Percentiles rank a stretch among this genome's conserved stretches.
phyloP scores from a whole-genome alignment of 2,113 vertebrate species.

The Hymenochirus boettgeri region DNA sequence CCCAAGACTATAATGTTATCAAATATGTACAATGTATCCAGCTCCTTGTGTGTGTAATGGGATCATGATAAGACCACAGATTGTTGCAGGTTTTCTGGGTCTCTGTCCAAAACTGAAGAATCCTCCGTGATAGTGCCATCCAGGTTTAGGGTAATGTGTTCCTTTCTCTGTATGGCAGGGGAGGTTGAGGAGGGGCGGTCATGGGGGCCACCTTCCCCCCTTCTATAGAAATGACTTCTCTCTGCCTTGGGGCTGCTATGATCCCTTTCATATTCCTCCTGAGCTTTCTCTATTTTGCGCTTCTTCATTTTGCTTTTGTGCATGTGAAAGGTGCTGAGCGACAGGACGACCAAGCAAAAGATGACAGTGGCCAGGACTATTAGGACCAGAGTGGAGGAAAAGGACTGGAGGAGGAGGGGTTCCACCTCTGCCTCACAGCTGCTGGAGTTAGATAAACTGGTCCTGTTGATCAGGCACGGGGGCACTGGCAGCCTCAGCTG shows the following conservation, averaged over 20 bases:
- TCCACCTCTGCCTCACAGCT: conserved; percentile 85
- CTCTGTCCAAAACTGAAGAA: conserved; percentile 62
- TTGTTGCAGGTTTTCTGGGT: conserved; percentile 64
- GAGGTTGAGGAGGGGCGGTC: conserved; percentile 50
- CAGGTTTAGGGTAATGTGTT: conserved; percentile 43
- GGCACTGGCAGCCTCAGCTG: conserved; percentile 76
- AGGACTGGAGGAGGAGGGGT: conserved; percentile 80
- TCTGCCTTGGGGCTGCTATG: conserved; percentile 63
- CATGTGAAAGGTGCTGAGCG: conserved; percentile 89
- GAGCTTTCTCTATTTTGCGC: conserved; percentile 89
- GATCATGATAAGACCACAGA: conserved; percentile 76
- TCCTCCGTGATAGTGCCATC: conserved; percentile 42
- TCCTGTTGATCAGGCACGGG: conserved; percentile 75
- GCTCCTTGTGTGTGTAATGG: conserved; percentile 47
- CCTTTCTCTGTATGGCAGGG: conserved; percentile 51
- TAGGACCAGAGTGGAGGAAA: conserved; percentile 90
- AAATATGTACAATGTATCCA: conserved; percentile 70
- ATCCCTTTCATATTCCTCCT: conserved; percentile 95
- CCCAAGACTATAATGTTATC: conserved; percentile 44
- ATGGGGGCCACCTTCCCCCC: conserved; percentile 59
- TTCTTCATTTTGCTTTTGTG: conserved; percentile 95
- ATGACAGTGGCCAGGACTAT: conserved; percentile 87
- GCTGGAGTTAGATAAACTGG: conserved; percentile 61
- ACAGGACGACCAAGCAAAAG: conserved; percentile 85
- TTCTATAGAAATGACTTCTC: conserved; percentile 49